Evolutionary conservation across 2,888 invertebrate genomes (phyloP).

Genomic region (Hyposoter didymator): DNA sequence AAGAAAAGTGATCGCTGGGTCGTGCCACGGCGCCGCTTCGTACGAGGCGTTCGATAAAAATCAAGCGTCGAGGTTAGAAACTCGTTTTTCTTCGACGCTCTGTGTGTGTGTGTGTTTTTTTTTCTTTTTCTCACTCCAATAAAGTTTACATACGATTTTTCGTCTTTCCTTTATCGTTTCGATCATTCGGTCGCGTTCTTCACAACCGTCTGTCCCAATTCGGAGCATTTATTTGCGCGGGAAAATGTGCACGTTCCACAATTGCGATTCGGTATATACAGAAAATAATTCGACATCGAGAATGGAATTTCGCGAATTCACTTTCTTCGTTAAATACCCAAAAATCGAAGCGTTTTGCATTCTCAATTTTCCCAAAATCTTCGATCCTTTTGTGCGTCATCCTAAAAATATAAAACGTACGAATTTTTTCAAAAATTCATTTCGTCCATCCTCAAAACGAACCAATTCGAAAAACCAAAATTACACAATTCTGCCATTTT

Average conservation of each 20-base stretch:
- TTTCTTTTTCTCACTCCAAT: not conserved
- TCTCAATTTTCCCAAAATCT: not conserved
- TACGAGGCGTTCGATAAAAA: conserved; percentile 11
- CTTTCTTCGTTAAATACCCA: not conserved
- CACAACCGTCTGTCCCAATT: not conserved
- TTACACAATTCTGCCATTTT: not conserved
- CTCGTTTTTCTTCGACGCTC: conserved; percentile 23
- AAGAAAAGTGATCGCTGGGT: conserved; percentile 7
- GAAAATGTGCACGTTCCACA: conserved; percentile 12
- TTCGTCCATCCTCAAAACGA: not conserved
- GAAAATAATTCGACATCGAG: conserved; percentile 1
- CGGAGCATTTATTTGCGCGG: conserved; percentile 20
- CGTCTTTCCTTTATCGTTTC: not conserved
- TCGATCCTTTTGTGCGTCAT: not conserved
- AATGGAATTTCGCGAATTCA: not conserved
- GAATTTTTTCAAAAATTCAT: not conserved
- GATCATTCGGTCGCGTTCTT: not conserved
- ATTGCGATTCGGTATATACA: not conserved
- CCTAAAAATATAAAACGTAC: not conserved
- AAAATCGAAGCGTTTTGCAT: conserved; percentile 60
- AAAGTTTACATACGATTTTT: not conserved
- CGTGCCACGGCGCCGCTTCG: conserved; percentile 37
- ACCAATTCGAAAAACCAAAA: not conserved
- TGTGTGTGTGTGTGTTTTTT: conserved; percentile 5
- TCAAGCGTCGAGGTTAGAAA: conserved; percentile 58